phyloP scores from a whole-genome alignment of 2,797 vertebrate species.

The Ptychadena robeensis region DNA sequence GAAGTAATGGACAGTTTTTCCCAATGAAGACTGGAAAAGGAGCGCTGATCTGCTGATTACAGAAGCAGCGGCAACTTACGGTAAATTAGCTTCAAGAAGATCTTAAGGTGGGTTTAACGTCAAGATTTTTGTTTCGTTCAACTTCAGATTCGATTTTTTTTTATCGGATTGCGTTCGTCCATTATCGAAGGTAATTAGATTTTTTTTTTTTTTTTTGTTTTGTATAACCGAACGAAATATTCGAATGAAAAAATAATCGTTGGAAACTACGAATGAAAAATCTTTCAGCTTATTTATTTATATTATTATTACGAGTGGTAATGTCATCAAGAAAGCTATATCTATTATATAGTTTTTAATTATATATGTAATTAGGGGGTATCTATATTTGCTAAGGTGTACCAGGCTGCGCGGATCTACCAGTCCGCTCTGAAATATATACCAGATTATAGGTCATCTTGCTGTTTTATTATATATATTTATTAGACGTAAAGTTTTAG shows the following conservation, averaged over 20 bases:
- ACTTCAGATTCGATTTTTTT: no score
- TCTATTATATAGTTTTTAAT: constrained; percentile 1
- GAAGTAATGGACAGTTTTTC: not conserved
- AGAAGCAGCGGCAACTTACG: not conserved
- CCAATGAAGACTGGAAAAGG: not conserved
- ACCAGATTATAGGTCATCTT: not conserved
- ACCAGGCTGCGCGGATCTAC: not conserved
- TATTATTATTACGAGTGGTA: not conserved
- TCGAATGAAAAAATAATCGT: no score
- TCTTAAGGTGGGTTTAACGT: not conserved
- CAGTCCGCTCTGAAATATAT: not conserved
- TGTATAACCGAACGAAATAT: no score
- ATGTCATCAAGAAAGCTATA: not conserved
- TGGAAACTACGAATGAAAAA: no score
- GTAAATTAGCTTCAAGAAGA: not conserved
- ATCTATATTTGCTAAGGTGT: not conserved
- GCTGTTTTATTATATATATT: not conserved
- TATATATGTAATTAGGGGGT: not conserved
- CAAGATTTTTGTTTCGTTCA: no score
- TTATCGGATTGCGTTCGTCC: no score
- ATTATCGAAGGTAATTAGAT: no score
- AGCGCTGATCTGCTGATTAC: not conserved
- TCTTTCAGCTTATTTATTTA: not conserved
- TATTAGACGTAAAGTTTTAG: not conserved
- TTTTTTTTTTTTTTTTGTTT: no score